Evolutionary conservation across 92 coral and sea anemone species (phyloP), one percentile per base, ranked within the genome.

Genomic region (Metridium senile): DNA sequence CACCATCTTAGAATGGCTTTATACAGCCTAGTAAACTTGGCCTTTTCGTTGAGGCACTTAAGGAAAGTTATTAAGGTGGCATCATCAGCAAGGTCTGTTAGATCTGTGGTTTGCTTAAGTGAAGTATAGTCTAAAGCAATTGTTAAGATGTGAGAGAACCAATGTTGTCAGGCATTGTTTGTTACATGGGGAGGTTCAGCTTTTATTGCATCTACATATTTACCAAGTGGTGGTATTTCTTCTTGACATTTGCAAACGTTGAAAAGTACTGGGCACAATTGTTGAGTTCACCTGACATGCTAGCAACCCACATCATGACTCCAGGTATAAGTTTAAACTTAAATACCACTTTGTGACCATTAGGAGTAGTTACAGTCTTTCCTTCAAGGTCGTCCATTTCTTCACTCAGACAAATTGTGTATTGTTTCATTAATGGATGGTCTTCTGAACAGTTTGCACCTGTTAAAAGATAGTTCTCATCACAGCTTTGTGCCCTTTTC

Each of bases 101-200:
- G 28, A 3, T 64, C 54, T 57, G 83, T 77, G 53, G 81, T 87
- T 57, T 80, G 69, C 84, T 82, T 82, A 26, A 82, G 84, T 28
- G 33, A 33, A 62, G 91, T 76, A 54, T 76, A 82, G 25, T 82
- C 81, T 81, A 87, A 76, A 62, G 82, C 91, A 58, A 82, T 87
- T 23, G 61, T 18, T 0, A 87, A 32, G 19, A 78, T 35, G 67
- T 46, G 66, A 39, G 26, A 26, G 61, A 89, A 89, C 88, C 93
- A 89, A 27, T 81, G 81, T 70, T 89, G 89, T 87, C 89, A 89
- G 51, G 85, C 91, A 86, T 86, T 89, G 78, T 90, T 90, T 6
- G 85, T 86, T 58, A 83, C 80, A 75, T 90, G 83, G 4, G 70
- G 64, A 13, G 83, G 87, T 63, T 86, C 87, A 20, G 90, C 84